Evolutionary conservation across 2,113 vertebrate genomes (phyloP).

Genomic region (Peromyscus maniculatus): DNA sequence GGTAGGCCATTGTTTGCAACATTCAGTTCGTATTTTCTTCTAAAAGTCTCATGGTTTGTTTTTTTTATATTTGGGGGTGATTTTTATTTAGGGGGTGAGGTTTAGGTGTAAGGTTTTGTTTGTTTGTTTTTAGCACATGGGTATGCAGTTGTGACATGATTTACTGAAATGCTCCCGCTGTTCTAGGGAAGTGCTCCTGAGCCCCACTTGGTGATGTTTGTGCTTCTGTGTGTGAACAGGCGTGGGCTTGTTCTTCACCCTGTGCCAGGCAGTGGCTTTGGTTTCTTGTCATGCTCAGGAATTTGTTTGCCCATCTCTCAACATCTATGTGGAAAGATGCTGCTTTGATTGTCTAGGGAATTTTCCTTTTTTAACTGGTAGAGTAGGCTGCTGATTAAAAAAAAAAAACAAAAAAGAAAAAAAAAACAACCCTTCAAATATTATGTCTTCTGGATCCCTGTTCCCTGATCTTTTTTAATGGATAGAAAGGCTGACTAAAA

Average conservation of each 20-base stretch:
- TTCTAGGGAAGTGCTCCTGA: not conserved
- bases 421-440: not conserved
- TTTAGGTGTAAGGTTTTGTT: not conserved
- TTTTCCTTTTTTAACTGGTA: not conserved
- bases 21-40: not conserved
- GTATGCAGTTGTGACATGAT: not conserved
- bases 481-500: not conserved
- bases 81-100: not conserved
- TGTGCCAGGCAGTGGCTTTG: not conserved
- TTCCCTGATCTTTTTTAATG: not conserved
- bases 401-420: not conserved
- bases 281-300: not conserved
- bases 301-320: slow-evolving; percentile 47
- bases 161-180: not conserved
- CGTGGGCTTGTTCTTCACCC: not conserved
- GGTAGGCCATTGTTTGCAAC: not conserved
- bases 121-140: not conserved
- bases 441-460: not conserved
- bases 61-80: not conserved
- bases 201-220: not conserved
- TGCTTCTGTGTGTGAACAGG: not conserved
- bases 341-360: slow-evolving; percentile 45
- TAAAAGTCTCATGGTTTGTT: not conserved
- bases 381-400: not conserved
- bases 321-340: not conserved